These are phyloP conservation scores for Tribolium freemani DNA, from an alignment of 2,888 invertebrate genomes.

Conservation along the genomic window DNA sequence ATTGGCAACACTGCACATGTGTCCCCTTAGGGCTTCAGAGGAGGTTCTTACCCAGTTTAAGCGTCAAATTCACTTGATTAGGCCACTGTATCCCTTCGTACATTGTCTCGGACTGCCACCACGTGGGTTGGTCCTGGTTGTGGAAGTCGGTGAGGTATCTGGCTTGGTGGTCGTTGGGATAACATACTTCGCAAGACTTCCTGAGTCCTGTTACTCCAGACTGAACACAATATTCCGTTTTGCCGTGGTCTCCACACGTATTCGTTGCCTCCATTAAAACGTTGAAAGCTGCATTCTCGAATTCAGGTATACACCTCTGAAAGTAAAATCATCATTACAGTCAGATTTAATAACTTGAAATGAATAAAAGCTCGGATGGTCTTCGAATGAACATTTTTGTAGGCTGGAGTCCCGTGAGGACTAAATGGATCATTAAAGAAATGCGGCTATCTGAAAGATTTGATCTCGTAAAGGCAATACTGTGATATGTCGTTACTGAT, in stretches of 20 bases:
- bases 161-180: conserved; percentile 78
- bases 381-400: background rate
- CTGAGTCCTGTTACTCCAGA: conserved; percentile 79
- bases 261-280: conserved; percentile 93
- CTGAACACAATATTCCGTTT: conserved; percentile 91
- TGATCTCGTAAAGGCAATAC: too few relatives aligned
- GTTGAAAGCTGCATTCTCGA: conserved; percentile 96
- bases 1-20: too few relatives aligned
- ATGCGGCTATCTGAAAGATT: background rate
- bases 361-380: background rate
- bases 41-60: conserved; percentile 56
- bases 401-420: background rate
- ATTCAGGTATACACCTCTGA: conserved; percentile 95
- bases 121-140: conserved; percentile 90
- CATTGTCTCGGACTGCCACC: conserved; percentile 99
- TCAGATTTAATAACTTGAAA: conserved; percentile 13
- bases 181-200: conserved; percentile 88
- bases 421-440: conserved; percentile 7
- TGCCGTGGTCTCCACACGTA: conserved; percentile 90
- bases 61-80: conserved; percentile 86
- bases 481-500: background rate
- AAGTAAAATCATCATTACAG: conserved; percentile 53
- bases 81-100: conserved; percentile 92
- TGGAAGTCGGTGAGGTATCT: conserved; percentile 92
- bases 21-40: background rate